These are phyloP conservation scores for Sceliomorpha sp. DNA, from an alignment of 2,888 invertebrate species.

Conservation along the genomic window DNA sequence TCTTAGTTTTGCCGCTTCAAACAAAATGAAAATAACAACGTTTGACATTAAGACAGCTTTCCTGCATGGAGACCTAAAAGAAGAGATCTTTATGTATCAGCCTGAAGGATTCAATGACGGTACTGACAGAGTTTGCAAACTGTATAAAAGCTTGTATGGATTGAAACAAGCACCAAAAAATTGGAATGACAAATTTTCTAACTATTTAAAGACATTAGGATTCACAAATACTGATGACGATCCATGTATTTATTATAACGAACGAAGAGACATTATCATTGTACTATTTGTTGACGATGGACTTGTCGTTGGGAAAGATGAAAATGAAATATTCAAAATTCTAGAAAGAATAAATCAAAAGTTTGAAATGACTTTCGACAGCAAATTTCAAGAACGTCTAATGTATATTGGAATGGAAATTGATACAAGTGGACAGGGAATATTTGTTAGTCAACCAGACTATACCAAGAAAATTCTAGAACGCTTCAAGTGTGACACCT, in stretches of 20 bases:
- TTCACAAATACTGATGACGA: conserved; percentile 60
- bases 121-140: conserved; percentile 49
- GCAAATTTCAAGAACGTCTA: conserved; percentile 20
- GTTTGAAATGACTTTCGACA: conserved; percentile 51
- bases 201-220: conserved; percentile 51
- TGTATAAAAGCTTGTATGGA: conserved; percentile 64
- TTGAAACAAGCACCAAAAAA: conserved; percentile 64
- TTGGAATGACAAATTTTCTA: conserved; percentile 60
- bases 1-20: conserved; percentile 53
- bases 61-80: no score
- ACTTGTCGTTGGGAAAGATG: conserved; percentile 44
- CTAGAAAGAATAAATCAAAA: conserved; percentile 39
- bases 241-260: conserved; percentile 61
- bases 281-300: conserved; percentile 60
- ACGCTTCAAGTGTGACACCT: no score
- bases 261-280: conserved; percentile 44
- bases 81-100: conserved; percentile 59
- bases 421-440: conserved; percentile 37
- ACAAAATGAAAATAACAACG: conserved; percentile 43
- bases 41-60: conserved; percentile 60
- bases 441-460: conserved; percentile 59
- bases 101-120: conserved; percentile 59
- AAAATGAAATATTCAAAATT: conserved; percentile 48
- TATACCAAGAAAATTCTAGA: conserved; percentile 61
- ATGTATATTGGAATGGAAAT: conserved; percentile 62